A percentile compares a stretch with the other conserved stretches of the same genome.
Evolutionary conservation across 2,113 vertebrate species (phyloP).

Genomic region (Oryzias woworae): DNA sequence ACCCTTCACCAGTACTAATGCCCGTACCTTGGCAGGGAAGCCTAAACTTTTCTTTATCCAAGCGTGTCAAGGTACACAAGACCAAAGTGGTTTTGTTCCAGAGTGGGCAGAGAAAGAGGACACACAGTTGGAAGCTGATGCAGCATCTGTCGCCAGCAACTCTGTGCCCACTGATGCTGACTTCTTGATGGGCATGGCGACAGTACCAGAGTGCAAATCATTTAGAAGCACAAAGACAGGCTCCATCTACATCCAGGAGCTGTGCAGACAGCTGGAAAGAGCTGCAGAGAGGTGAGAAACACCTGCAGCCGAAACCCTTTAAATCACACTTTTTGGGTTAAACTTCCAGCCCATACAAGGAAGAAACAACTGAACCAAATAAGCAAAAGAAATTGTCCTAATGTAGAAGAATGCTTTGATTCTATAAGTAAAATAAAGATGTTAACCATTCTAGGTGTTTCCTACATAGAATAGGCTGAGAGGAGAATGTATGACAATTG

Average conservation of each 20-base stretch:
- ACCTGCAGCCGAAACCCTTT: neutral
- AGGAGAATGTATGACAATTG: too few relatives aligned
- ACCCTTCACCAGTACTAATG: slow-evolving; percentile 71
- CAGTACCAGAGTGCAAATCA: slow-evolving; percentile 59
- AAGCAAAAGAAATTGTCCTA: too few relatives aligned
- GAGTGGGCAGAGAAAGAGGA: neutral
- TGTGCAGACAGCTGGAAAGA: slow-evolving; percentile 74
- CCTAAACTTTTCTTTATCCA: slow-evolving; percentile 93
- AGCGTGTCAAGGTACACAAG: slow-evolving; percentile 81
- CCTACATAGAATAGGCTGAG: too few relatives aligned
- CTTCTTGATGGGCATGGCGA: slow-evolving; percentile 80
- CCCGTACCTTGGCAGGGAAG: slow-evolving; percentile 77
- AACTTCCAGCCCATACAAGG: too few relatives aligned
- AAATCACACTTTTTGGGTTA: neutral
- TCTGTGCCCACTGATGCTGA: slow-evolving; percentile 73
- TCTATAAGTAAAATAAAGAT: too few relatives aligned
- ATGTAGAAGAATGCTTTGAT: too few relatives aligned
- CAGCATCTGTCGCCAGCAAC: neutral
- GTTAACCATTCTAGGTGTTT: too few relatives aligned
- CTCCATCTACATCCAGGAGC: slow-evolving; percentile 81
- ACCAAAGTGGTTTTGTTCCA: slow-evolving; percentile 61
- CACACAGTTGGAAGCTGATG: slow-evolving; percentile 46
- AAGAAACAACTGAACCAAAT: too few relatives aligned
- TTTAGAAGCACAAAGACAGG: slow-evolving; percentile 54
- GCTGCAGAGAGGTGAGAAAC: slow-evolving; percentile 56